phyloP scores from a whole-genome alignment of 2,797 vertebrate genomes.

The Hypotaenidia okinawae region DNA sequence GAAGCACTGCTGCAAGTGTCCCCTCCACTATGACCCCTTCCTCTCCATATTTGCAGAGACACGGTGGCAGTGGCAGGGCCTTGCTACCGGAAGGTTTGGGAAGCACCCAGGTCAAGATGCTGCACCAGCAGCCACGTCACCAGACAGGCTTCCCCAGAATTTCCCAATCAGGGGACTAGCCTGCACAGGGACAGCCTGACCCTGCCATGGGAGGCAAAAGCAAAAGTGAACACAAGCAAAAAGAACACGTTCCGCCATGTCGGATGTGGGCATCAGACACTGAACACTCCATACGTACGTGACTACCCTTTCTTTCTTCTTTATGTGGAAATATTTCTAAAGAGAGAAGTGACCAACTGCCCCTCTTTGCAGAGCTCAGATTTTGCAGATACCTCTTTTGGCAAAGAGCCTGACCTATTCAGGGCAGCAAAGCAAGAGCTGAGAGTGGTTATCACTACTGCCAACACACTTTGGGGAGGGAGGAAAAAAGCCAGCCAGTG shows the following conservation, averaged over 20 bases:
- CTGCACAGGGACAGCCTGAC: neutral
- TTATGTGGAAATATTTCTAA: neutral
- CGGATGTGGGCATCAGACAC: neutral
- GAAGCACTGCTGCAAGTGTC: accelerated
- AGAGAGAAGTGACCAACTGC: neutral
- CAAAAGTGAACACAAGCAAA: neutral
- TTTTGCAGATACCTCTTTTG: neutral
- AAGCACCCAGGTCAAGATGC: neutral
- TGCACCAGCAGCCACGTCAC: neutral
- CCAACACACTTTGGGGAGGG: neutral
- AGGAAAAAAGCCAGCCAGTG: neutral
- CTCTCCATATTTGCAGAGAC: accelerated
- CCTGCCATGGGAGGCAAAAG: accelerated
- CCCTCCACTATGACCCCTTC: neutral
- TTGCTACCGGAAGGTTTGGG: neutral
- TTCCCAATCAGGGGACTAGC: neutral
- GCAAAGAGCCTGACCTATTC: neutral
- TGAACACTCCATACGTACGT: neutral
- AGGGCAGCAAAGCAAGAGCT: neutral
- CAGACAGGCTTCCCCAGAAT: neutral
- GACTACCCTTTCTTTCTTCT: neutral
- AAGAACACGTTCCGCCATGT: accelerated
- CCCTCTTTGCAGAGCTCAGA: neutral
- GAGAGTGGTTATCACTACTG: neutral
- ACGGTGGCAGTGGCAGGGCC: neutral